Percentiles rank a stretch among this genome's conserved stretches.
Evolutionary conservation across 2,113 vertebrate genomes (phyloP).

Genomic region (Gymnogyps californianus): DNA sequence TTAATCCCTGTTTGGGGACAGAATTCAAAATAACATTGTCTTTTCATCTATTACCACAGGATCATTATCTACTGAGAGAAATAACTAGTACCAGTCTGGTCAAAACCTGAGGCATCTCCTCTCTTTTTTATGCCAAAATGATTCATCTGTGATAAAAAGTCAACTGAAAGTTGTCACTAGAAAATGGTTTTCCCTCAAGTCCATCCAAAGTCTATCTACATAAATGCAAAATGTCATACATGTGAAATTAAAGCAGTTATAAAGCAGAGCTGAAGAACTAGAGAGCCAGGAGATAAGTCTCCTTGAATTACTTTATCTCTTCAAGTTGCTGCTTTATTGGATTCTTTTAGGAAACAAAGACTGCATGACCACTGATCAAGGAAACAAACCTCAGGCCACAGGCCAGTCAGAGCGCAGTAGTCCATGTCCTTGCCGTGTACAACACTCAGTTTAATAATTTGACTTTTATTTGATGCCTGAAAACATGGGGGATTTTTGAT

Average conservation of each 20-base stretch:
- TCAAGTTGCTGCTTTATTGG: not conserved
- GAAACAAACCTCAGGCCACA: not conserved
- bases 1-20: not conserved
- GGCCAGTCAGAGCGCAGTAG: not conserved
- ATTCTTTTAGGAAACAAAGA: not conserved
- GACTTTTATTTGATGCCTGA: not conserved
- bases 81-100: not conserved
- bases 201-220: not conserved
- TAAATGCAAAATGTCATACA: not conserved
- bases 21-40: not conserved
- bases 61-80: not conserved
- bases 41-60: not conserved
- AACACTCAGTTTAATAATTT: not conserved
- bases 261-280: not conserved
- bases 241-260: not conserved
- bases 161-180: not conserved
- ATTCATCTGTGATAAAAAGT: not conserved
- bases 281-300: not conserved
- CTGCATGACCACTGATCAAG: not conserved
- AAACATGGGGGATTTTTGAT: not conserved
- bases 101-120: not conserved
- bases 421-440: fast-evolving
- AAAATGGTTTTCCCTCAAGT: not conserved
- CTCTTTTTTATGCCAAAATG: not conserved
- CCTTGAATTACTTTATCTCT: not conserved